Conservation (phyloP, 2,797 vertebrate species). For the Kryptolebias ocellatus region DNA sequence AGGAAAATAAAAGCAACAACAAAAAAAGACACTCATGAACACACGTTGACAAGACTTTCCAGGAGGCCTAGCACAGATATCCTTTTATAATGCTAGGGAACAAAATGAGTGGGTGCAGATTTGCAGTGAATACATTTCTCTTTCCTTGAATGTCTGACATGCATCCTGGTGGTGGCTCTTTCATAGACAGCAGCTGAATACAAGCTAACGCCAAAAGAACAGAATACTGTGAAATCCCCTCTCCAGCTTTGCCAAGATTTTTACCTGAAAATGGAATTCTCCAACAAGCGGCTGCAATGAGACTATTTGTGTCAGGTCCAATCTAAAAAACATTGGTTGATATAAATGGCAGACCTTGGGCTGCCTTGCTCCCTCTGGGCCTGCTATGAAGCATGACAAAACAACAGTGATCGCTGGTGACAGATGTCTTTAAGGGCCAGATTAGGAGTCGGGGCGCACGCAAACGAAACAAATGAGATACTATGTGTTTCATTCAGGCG, state of each 20-base stretch:
- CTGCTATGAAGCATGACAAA: slow-evolving; percentile 84
- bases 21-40: slow-evolving; percentile 19
- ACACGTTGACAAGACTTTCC: slow-evolving; percentile 39
- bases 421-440: slow-evolving; percentile 87
- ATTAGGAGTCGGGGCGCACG: slow-evolving; percentile 82
- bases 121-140: slow-evolving; percentile 67
- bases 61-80: slow-evolving; percentile 49
- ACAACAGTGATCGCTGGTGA: slow-evolving; percentile 86
- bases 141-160: slow-evolving; percentile 71
- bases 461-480: slow-evolving; percentile 82
- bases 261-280: slow-evolving; percentile 83
- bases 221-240: slow-evolving; percentile 70
- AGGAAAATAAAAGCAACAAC: not conserved
- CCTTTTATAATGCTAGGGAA: slow-evolving; percentile 56
- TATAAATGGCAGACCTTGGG: slow-evolving; percentile 84
- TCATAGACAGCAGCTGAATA: slow-evolving; percentile 68
- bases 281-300: slow-evolving; percentile 73
- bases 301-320: slow-evolving; percentile 84
- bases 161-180: slow-evolving; percentile 61
- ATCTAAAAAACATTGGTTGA: slow-evolving; percentile 80
- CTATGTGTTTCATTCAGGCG: slow-evolving; percentile 70
- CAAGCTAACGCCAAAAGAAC: slow-evolving; percentile 59
- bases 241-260: slow-evolving; percentile 63
- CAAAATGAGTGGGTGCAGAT: slow-evolving; percentile 74
- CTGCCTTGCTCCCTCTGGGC: slow-evolving; percentile 70